Evolutionary conservation across 2,888 invertebrate species (phyloP).

Genomic region (Abrostola triplasia): DNA sequence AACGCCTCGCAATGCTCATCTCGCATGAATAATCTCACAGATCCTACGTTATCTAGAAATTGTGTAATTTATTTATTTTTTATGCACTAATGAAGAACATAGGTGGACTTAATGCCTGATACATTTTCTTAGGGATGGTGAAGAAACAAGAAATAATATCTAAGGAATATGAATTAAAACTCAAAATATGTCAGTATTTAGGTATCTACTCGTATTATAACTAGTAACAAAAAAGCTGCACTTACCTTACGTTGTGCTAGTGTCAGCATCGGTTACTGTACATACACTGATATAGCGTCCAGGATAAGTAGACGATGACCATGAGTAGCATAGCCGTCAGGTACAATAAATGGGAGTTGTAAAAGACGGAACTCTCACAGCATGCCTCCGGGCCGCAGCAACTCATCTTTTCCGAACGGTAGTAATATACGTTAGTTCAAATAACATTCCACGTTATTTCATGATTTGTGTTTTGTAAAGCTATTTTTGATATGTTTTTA

Average conservation of each 20-base stretch:
- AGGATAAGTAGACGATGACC: constrained; percentile 65
- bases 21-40: background rate
- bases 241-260: too few species aligned
- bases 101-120: too few species aligned
- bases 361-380: constrained; percentile 52
- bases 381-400: constrained; percentile 47
- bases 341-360: constrained; percentile 60
- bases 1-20: background rate
- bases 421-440: background rate
- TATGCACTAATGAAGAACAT: too few species aligned
- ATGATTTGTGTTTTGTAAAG: constrained; percentile 1
- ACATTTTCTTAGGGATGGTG: too few species aligned
- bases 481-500: background rate
- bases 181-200: too few species aligned
- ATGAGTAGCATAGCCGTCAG: constrained; percentile 58
- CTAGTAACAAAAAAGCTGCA: too few species aligned
- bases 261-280: too few species aligned
- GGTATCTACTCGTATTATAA: too few species aligned
- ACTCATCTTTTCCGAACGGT: constrained; percentile 45
- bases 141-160: too few species aligned
- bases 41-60: background rate
- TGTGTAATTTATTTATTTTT: too few species aligned
- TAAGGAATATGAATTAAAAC: too few species aligned
- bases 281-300: constrained; percentile 61
- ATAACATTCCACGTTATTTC: constrained; percentile 12